These are phyloP conservation scores for Hetaerina titia DNA, from an alignment of 2,888 invertebrate genomes.

Conservation along the genomic window DNA sequence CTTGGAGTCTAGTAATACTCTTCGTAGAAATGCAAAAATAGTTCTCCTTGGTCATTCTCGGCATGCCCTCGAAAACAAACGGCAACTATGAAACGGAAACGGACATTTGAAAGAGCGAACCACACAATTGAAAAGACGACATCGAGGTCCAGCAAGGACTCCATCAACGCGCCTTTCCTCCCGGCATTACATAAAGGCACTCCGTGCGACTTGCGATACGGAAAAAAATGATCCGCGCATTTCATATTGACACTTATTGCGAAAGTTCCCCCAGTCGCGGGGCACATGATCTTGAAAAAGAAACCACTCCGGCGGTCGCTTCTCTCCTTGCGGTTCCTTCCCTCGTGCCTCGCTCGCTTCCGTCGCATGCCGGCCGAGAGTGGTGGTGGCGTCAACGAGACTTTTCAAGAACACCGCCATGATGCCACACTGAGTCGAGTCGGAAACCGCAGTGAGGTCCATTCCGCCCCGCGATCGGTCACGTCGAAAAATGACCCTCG, in stretches of 20 bases:
- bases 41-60: no score
- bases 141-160: background rate
- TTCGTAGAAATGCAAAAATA: no score
- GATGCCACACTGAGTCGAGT: no score
- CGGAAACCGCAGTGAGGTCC: no score
- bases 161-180: background rate
- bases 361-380: background rate
- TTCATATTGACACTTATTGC: background rate
- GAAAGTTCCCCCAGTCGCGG: background rate
- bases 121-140: background rate
- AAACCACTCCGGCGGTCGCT: background rate
- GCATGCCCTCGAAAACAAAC: no score
- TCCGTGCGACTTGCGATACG: background rate
- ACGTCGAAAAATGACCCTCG: no score
- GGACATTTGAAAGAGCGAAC: background rate
- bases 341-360: background rate
- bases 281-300: background rate
- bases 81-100: background rate
- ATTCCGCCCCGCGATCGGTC: no score
- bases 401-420: no score
- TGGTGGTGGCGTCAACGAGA: background rate
- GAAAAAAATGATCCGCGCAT: background rate
- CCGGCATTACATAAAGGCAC: background rate
- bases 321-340: background rate
- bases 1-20: no score